Conservation (phyloP, 2,113 vertebrate species). For the Orycteropus afer region DNA sequence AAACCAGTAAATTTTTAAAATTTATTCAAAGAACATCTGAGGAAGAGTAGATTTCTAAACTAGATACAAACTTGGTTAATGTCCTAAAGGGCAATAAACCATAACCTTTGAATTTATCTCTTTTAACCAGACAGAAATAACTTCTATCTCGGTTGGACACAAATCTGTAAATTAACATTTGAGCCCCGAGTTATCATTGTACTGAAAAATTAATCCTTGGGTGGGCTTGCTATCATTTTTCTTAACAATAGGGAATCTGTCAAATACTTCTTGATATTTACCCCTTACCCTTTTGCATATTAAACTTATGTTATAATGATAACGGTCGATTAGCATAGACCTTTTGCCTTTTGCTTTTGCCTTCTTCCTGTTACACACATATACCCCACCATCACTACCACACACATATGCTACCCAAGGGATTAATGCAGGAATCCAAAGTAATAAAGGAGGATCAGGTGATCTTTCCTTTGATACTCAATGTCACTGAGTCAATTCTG, state of each 20-base stretch:
- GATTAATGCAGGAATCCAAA: not conserved
- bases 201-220: not conserved
- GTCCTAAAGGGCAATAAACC: not conserved
- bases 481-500: too few species aligned
- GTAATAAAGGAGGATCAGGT: not conserved
- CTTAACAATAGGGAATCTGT: not conserved
- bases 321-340: not conserved
- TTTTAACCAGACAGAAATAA: not conserved
- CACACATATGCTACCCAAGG: not conserved
- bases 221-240: not conserved
- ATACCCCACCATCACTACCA: not conserved
- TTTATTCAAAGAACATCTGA: not conserved
- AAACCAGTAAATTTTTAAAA: not conserved
- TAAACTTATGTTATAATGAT: not conserved
- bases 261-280: not conserved
- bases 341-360: not conserved
- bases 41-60: not conserved
- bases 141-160: slow-evolving; percentile 26
- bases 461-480: not conserved
- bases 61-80: not conserved
- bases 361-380: not conserved
- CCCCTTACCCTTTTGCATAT: not conserved
- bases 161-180: not conserved
- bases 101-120: not conserved
- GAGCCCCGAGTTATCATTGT: not conserved